Conservation (phyloP, 2,888 invertebrate genomes). For the Endotricha flammealis region DNA sequence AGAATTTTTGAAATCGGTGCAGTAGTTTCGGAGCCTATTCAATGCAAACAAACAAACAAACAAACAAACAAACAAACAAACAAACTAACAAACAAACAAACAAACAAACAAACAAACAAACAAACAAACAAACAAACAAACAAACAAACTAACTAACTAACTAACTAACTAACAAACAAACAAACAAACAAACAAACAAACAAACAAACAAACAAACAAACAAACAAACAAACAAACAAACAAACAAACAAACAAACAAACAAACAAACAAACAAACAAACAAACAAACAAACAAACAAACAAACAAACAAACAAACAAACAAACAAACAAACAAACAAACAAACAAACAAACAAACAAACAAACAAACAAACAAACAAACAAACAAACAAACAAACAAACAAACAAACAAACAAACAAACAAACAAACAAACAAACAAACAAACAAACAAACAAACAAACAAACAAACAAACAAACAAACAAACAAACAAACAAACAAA, state of each 20-base stretch:
- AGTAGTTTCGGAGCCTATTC: no score
- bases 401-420: neutral
- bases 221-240: conserved; percentile 2
- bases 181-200: conserved; percentile 5
- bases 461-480: neutral
- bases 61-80: neutral
- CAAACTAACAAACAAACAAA: neutral
- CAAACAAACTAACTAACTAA: conserved; percentile 4
- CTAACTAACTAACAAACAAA: conserved; percentile 5
- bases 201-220: conserved; percentile 5
- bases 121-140: conserved; percentile 4
- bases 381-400: neutral
- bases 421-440: neutral
- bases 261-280: conserved; percentile 5
- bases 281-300: neutral
- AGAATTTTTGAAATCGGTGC: no score
- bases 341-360: conserved; percentile 3
- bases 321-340: conserved; percentile 1
- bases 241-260: conserved; percentile 4
- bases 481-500: no score
- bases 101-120: conserved; percentile 1
- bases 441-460: neutral
- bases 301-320: neutral
- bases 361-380: neutral
- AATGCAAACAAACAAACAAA: neutral